These are phyloP conservation scores for Coptotermes formosanus DNA, from an alignment of 1,140 invertebrate genomes.

Conservation along the genomic window DNA sequence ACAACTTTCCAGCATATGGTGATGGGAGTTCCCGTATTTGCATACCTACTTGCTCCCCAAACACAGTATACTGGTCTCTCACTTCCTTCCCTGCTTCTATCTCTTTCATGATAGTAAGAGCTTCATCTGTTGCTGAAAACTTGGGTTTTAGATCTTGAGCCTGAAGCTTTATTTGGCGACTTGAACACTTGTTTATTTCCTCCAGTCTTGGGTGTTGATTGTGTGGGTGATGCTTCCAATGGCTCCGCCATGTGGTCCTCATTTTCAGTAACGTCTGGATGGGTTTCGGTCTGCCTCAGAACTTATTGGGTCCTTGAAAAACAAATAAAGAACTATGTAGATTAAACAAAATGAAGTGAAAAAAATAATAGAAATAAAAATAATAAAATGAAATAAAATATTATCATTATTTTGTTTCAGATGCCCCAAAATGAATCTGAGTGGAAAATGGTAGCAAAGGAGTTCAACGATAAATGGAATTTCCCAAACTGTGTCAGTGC, in stretches of 20 bases:
- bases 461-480: conserved; percentile 24
- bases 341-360: no score
- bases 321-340: not conserved
- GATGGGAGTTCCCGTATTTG: conserved; percentile 15
- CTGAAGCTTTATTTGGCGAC: conserved; percentile 8
- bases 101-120: conserved; percentile 27
- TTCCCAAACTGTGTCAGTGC: no score
- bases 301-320: conserved; percentile 18
- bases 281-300: not conserved
- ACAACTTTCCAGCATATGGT: not conserved
- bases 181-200: not conserved
- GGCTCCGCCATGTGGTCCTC: not conserved
- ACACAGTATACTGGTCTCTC: conserved; percentile 24
- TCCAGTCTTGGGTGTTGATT: not conserved
- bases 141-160: conserved; percentile 17
- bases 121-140: conserved; percentile 16
- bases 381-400: not conserved
- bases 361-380: not conserved
- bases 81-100: conserved; percentile 17
- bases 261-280: not conserved
- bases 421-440: conserved; percentile 8
- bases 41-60: conserved; percentile 28
- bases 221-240: not conserved
- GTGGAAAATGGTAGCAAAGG: conserved; percentile 28
- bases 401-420: conserved; percentile 22